phyloP scores from a whole-genome alignment of 2,113 vertebrate species.

The Myanophis thanlyinensis region DNA sequence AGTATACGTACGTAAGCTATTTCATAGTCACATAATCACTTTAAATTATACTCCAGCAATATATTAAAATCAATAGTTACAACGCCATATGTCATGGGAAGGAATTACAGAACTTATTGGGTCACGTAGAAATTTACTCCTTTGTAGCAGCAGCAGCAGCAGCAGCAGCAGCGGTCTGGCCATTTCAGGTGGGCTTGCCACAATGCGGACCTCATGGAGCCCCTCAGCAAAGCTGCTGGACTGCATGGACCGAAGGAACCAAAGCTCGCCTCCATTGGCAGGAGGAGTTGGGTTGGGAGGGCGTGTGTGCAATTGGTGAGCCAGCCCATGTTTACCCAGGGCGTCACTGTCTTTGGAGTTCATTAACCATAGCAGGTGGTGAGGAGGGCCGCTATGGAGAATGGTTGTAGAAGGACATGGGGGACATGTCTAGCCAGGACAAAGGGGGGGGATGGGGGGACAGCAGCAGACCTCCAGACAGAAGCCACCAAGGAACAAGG shows the following conservation, averaged over 20 bases:
- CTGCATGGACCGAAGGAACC: too few species aligned
- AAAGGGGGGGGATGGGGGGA: background rate
- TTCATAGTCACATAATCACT: background rate
- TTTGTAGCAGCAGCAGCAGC: too few species aligned
- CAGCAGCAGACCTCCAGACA: background rate
- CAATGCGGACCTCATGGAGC: too few species aligned
- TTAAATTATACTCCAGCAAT: background rate
- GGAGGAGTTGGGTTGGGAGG: too few species aligned
- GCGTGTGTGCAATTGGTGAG: background rate
- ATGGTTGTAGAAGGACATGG: background rate
- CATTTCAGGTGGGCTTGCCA: too few species aligned
- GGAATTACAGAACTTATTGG: constrained; percentile 18
- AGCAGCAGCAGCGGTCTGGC: too few species aligned
- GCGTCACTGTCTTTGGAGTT: background rate
- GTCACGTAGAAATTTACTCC: constrained; percentile 46
- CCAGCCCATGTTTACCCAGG: background rate
- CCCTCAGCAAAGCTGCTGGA: too few species aligned
- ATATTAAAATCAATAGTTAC: constrained; percentile 33
- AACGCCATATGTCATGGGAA: constrained; percentile 27
- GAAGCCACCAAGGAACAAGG: background rate
- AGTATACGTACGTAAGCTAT: background rate
- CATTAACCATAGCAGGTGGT: background rate
- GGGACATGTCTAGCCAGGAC: background rate
- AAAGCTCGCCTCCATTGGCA: too few species aligned
- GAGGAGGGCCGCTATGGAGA: background rate